These are phyloP conservation scores for Spea multiplicata DNA, from an alignment of 2,113 vertebrate species.

Conservation along the genomic window DNA sequence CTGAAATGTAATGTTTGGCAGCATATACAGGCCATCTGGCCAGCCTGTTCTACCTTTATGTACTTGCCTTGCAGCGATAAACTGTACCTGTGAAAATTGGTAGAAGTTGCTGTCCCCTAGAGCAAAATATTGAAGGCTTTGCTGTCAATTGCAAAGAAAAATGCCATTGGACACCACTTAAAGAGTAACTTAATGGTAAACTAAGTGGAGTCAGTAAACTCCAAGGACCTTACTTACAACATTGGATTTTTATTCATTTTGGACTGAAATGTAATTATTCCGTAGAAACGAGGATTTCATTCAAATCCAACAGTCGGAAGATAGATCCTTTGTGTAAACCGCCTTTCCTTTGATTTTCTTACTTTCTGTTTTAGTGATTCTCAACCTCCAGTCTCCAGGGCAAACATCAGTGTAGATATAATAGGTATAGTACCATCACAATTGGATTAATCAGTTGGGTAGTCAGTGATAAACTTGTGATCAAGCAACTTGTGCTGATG, in stretches of 20 bases:
- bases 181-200: not conserved
- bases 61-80: not conserved
- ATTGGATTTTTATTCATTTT: not conserved
- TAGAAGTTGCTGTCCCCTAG: not conserved
- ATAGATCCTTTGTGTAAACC: not conserved
- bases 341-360: not conserved
- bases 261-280: not conserved
- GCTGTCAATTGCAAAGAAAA: not conserved
- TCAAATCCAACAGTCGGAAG: not conserved
- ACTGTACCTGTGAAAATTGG: no score
- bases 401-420: not conserved
- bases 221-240: not conserved
- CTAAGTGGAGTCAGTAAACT: not conserved
- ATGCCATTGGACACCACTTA: not conserved
- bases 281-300: not conserved
- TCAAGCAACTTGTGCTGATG: not conserved
- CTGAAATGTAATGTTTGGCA: not conserved
- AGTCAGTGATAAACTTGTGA: not conserved
- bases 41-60: not conserved
- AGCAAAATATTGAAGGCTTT: not conserved
- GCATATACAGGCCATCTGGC: not conserved
- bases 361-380: not conserved
- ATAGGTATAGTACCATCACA: not conserved
- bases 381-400: not conserved
- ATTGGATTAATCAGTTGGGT: not conserved